Base-by-base conservation (phyloP, 1,140 invertebrate genomes). In the Caenorhabditis briggsae region DNA sequence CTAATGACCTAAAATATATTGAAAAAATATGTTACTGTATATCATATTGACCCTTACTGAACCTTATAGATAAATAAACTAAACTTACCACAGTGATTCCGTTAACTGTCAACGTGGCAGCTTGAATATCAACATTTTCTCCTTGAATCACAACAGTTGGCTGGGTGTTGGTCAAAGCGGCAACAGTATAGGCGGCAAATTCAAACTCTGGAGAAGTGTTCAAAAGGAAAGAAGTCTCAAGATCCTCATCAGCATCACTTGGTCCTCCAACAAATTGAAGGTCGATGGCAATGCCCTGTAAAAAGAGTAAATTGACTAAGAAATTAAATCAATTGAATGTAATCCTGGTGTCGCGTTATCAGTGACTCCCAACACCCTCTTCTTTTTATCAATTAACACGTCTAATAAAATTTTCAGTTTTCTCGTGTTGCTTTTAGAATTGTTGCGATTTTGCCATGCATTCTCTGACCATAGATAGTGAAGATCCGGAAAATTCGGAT, bases 121-220 rank as follows among this genome's bases (percentile, higher is more conserved):
- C 85, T 41, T 82, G 43, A 61, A 88, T 87, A 20, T 61, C 25
- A 78, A 88, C 61, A 43, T 46, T 46, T 6, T 87, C 55, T 83
- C 86, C 86, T 55, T 87, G 59, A 82, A 64, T 70, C 2, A 50
- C 59, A 43, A 84, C 64, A 46, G 48, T 46, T 61, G 82, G 83
- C 48, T 78, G 48, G 8, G 87, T 84, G 14, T 64, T 70, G 18
- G 55, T 78, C 59, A 88, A 65, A 1, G 87, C 87, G 9, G 87
- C 88, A 58, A 88, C 64, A 23, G 87, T 88, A 78, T 88, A 88
- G 53, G 84, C 82, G 48, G 84, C 78, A 43, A 88, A 58, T 58
- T 88, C 87, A 84, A 88, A 88, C 23, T 84, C 55, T 33, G 87
- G 87, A 41, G 74, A 61, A 8, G 43, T 87, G 78, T 86, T 86